phyloP scores from a whole-genome alignment of 2,888 invertebrate species.

The Pandemis cinnamomeana region DNA sequence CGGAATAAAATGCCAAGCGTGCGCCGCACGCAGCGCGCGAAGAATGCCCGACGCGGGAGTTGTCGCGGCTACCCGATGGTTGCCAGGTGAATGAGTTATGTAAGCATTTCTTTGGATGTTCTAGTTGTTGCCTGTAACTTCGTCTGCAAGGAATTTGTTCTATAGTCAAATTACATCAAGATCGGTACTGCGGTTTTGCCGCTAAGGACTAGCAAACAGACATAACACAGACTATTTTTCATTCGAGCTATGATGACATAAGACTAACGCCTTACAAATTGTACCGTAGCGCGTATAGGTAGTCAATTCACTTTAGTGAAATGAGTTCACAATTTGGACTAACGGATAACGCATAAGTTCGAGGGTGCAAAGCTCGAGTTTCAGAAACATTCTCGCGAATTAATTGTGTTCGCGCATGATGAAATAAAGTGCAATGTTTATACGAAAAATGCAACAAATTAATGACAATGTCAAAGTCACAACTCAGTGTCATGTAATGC shows the following conservation, averaged over 20 bases:
- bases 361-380: background rate
- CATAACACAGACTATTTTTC: too few species aligned
- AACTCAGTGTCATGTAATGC: background rate
- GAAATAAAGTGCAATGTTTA: slow-evolving; percentile 2
- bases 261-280: too few species aligned
- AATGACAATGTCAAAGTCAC: background rate
- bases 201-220: too few species aligned
- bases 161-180: too few species aligned
- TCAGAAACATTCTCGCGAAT: background rate
- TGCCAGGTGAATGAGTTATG: background rate
- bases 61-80: background rate
- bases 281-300: too few species aligned
- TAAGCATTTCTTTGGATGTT: too few species aligned
- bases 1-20: background rate
- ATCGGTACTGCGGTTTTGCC: too few species aligned
- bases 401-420: background rate
- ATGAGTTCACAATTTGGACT: too few species aligned
- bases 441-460: background rate
- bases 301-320: too few species aligned
- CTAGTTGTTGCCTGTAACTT: too few species aligned
- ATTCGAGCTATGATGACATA: too few species aligned
- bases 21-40: background rate
- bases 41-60: background rate
- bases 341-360: background rate
- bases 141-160: too few species aligned